These are phyloP conservation scores for Himalopsyche japonica DNA, from an alignment of 2,888 invertebrate species.

Conservation along the genomic window DNA sequence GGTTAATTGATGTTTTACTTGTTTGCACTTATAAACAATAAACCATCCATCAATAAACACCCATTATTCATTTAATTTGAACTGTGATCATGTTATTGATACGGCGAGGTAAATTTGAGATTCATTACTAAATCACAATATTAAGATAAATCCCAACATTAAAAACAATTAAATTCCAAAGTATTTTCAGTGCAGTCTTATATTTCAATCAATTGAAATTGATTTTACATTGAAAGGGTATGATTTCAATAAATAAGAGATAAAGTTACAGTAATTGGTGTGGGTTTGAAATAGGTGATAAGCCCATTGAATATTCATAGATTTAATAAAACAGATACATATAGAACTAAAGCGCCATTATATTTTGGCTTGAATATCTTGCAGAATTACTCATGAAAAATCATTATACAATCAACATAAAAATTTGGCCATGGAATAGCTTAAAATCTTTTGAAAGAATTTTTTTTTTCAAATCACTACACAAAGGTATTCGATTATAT, in stretches of 20 bases:
- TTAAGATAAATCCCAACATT: too few relatives aligned
- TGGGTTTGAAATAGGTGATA: background rate
- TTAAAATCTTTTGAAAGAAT: background rate
- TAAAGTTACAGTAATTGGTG: background rate
- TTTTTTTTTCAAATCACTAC: too few relatives aligned
- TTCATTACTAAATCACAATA: too few relatives aligned
- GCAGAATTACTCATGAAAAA: background rate
- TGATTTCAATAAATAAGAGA: background rate
- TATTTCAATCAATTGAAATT: background rate
- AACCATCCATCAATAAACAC: too few relatives aligned
- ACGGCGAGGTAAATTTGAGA: too few relatives aligned
- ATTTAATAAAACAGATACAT: background rate
- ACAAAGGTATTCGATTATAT: too few relatives aligned
- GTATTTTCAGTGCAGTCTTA: too few relatives aligned
- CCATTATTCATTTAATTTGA: too few relatives aligned
- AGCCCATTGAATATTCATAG: background rate
- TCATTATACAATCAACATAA: background rate
- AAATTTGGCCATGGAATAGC: background rate
- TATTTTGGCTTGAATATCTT: background rate
- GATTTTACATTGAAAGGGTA: background rate
- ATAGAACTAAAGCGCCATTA: background rate
- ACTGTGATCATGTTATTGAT: too few relatives aligned
- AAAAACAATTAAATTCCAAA: too few relatives aligned
- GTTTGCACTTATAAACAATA: too few relatives aligned
- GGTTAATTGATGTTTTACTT: too few relatives aligned